These are phyloP conservation scores for Hylaea fasciaria DNA, from an alignment of 2,888 invertebrate genomes.

Conservation along the genomic window DNA sequence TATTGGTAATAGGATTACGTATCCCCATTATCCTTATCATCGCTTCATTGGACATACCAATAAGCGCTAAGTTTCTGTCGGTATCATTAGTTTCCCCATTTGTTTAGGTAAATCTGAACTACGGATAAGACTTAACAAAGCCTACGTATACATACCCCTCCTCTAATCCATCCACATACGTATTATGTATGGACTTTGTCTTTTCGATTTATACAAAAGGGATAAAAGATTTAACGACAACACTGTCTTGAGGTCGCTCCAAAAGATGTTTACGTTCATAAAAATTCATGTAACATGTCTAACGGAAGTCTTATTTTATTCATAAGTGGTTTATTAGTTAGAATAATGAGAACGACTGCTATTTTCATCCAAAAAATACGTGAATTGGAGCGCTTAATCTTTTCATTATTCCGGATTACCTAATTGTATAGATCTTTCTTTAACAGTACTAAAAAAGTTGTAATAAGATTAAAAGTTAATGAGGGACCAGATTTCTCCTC, in stretches of 20 bases:
- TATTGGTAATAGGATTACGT: no score
- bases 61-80: background rate
- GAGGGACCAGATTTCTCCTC: conserved; percentile 3
- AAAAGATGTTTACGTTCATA: conserved; percentile 48
- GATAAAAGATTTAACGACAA: conserved; percentile 49
- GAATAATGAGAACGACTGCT: conserved; percentile 29
- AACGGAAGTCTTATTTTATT: conserved; percentile 36
- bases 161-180: background rate
- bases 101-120: conserved; percentile 1
- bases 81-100: conserved; percentile 1
- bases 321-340: conserved; percentile 37
- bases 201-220: conserved; percentile 41
- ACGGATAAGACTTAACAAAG: background rate
- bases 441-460: conserved; percentile 6
- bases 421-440: conserved; percentile 2
- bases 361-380: conserved; percentile 10
- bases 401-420: background rate
- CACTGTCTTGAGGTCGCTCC: conserved; percentile 37
- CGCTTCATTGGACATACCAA: background rate
- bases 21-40: background rate
- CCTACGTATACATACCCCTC: background rate
- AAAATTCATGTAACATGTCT: conserved; percentile 48
- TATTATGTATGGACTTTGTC: conserved; percentile 19
- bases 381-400: conserved; percentile 2
- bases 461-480: conserved; percentile 13